Evolutionary conservation across 2,797 vertebrate genomes (phyloP).

Genomic region (Lepilemur ruficaudatus): DNA sequence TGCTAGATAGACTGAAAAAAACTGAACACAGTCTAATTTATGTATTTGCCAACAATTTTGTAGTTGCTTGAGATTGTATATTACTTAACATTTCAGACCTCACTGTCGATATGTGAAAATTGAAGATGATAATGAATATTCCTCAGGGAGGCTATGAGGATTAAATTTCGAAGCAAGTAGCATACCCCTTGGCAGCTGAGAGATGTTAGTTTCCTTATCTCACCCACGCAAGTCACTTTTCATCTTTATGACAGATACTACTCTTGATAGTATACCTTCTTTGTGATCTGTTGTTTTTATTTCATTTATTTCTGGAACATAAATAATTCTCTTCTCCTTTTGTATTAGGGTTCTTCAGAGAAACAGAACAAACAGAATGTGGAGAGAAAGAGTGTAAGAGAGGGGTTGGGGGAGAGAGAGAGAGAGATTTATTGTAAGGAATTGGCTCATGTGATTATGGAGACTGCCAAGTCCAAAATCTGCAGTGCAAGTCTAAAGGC

Average conservation of each 20-base stretch:
- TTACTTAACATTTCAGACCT: background rate
- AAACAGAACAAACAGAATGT: background rate
- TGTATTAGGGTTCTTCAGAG: background rate
- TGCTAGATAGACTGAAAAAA: background rate
- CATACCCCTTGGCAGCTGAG: background rate
- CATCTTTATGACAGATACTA: background rate
- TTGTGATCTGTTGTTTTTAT: background rate
- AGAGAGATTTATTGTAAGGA: background rate
- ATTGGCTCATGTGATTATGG: background rate
- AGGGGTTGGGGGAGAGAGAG: background rate
- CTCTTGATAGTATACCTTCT: background rate
- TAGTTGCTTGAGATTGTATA: background rate
- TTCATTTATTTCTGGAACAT: background rate
- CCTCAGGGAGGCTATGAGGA: accelerated
- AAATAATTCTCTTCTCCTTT: background rate
- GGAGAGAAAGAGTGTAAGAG: background rate
- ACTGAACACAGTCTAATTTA: background rate
- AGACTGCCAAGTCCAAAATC: background rate
- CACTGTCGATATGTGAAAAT: background rate
- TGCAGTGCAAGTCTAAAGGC: background rate
- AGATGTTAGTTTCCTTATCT: background rate
- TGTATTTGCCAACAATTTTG: background rate
- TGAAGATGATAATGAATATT: background rate
- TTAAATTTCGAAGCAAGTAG: background rate
- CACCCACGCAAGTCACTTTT: background rate